These are phyloP conservation scores for Sturnira hondurensis DNA, from an alignment of 2,113 vertebrate species.

Conservation along the genomic window DNA sequence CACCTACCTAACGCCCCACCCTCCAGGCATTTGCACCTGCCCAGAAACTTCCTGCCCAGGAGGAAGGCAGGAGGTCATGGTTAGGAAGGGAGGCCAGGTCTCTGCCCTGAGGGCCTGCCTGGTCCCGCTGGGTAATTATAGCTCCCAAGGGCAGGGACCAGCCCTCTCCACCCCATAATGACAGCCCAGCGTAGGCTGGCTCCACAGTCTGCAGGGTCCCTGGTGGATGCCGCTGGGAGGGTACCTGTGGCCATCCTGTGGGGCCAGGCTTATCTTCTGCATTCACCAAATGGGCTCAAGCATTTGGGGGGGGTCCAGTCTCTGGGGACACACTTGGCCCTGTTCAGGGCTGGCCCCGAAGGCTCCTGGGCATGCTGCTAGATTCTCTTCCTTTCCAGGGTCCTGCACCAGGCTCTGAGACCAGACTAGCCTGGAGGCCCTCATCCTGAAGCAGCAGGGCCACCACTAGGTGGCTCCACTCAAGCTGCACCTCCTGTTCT, in stretches of 20 bases:
- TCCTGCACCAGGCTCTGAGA: neutral
- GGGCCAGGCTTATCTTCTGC: neutral
- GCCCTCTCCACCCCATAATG: neutral
- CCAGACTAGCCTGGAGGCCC: neutral
- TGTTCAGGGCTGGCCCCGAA: neutral
- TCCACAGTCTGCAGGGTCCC: neutral
- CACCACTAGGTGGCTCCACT: conserved; percentile 38
- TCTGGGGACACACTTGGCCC: neutral
- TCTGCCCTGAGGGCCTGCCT: neutral
- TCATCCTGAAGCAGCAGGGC: neutral
- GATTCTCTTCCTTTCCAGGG: neutral
- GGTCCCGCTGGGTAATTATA: conserved; percentile 36
- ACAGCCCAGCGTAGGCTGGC: neutral
- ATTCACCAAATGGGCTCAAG: neutral
- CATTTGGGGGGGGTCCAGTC: no score
- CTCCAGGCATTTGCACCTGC: neutral
- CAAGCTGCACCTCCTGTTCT: neutral
- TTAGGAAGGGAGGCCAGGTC: neutral
- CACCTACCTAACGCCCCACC: neutral
- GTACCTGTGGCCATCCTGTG: neutral
- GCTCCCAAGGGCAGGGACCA: neutral
- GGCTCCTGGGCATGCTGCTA: neutral
- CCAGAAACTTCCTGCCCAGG: neutral
- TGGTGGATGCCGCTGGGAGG: neutral
- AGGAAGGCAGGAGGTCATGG: neutral